Conservation (phyloP, 64 coral and sea anemone species). For the Dendronephthya gigantea region DNA sequence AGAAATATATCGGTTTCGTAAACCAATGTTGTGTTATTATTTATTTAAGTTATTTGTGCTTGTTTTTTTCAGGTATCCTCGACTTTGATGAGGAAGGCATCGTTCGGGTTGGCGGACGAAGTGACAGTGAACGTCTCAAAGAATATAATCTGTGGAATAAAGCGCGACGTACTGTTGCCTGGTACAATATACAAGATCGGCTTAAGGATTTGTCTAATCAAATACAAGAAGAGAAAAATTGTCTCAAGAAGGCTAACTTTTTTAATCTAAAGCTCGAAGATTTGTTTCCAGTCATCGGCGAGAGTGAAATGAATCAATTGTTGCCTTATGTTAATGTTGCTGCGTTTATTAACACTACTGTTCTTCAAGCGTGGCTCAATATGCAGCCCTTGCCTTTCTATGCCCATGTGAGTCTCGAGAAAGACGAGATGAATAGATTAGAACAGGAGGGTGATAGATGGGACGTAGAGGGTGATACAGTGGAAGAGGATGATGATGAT, state of each 20-base stretch:
- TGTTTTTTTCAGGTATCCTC: background rate
- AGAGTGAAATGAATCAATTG: conserved; percentile 21
- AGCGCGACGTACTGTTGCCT: background rate
- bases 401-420: background rate
- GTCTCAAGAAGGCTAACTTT: background rate
- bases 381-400: background rate
- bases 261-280: background rate
- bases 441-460: no score
- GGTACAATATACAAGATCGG: background rate
- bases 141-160: background rate
- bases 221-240: conserved; percentile 10
- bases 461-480: no score
- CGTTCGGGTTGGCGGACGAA: conserved; percentile 12
- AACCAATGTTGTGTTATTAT: no score
- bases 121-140: background rate
- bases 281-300: conserved; percentile 24
- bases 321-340: conserved; percentile 10
- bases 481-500: no score
- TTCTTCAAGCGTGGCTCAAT: background rate
- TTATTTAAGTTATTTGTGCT: background rate
- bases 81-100: conserved; percentile 3
- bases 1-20: no score
- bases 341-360: background rate
- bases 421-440: background rate
- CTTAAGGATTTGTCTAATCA: background rate